Base-by-base conservation (phyloP, 2,113 vertebrate genomes). In the Polypterus bichir region DNA sequence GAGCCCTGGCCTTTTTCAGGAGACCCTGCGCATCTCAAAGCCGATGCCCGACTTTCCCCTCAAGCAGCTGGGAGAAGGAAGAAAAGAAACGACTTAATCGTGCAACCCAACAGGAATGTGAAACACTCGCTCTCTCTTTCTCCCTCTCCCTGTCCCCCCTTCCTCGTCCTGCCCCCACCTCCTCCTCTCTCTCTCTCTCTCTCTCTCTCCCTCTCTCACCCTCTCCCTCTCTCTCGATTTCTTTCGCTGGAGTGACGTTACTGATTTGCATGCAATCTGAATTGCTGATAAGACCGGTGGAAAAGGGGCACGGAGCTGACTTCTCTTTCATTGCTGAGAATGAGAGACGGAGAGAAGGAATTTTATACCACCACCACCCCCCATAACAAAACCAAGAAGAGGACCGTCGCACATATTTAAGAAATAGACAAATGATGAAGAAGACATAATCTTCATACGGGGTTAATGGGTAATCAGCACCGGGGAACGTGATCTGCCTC, bases 181-280 rank as follows among this genome's bases (percentile, higher is more conserved):
- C 70, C 54, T 66, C 54, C 70, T 60, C 56, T 49, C 62, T 8
- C 68, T 61, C 66, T 52, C 67, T 45, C 3, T 53, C 2, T 7
- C 47, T 0, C 63, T 45, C 27, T 10, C 65, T 61, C 44, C 62
- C 60, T 54, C 47, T 51, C 69, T 47, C 60, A 51, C 59, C 27
- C 58, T 55, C 57, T 44, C 55, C 47, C 64, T 54, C 67, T 44
- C 69, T 49, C 73, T 57, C 68, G 49, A 67, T 62, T 64, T 65
- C 68, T 65, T 49, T 58, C 65, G 70, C 65, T 53, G 46, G 70
- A 63, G 64, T 74, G 80, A 74, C 81, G 76, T 75, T 73, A 51
- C 59, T 64, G 65, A 88, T 91, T 89, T 91, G 85, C 84, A 90
- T 90, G 80, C 73, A 73, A 86, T 91, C 83, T 88, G 87, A 91